Evolutionary conservation across 2,888 invertebrate species (phyloP).

Genomic region (Diadegma fenestrale): DNA sequence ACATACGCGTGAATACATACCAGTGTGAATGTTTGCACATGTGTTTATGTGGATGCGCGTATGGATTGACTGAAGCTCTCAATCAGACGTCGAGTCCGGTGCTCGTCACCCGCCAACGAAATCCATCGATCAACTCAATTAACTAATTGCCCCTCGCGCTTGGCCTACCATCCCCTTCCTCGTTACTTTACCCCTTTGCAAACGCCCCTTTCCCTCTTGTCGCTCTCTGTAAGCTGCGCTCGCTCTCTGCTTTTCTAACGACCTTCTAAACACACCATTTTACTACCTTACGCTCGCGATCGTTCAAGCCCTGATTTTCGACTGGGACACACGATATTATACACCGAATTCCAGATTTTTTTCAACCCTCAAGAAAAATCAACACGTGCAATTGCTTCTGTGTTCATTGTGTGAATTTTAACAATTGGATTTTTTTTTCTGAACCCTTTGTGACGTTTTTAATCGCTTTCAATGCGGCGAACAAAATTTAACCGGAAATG

Average conservation of each 20-base stretch:
- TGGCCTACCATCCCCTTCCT: slow-evolving; percentile 48
- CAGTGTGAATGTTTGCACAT: neutral
- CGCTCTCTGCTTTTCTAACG: slow-evolving; percentile 35
- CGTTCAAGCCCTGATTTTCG: neutral
- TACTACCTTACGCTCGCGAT: neutral
- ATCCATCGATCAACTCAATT: slow-evolving; percentile 84
- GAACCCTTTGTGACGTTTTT: neutral
- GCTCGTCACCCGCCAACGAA: slow-evolving; percentile 80
- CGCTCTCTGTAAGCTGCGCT: slow-evolving; percentile 12
- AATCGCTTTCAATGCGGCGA: too few species aligned
- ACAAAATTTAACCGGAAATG: too few species aligned
- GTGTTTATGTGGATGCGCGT: slow-evolving; percentile 20
- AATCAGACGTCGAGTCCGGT: slow-evolving; percentile 82
- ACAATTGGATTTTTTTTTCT: neutral
- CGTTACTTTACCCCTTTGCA: slow-evolving; percentile 32
- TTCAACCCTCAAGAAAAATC: neutral
- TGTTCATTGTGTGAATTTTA: too few species aligned
- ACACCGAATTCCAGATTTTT: neutral
- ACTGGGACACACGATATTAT: neutral
- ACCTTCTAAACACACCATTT: slow-evolving; percentile 40
- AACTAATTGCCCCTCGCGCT: slow-evolving; percentile 81
- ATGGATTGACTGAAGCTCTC: slow-evolving; percentile 77
- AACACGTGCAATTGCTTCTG: too few species aligned
- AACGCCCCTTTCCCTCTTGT: slow-evolving; percentile 6
- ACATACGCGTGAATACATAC: neutral